Conservation (phyloP, 2,888 invertebrate species). For the Amphipyra tragopoginis region DNA sequence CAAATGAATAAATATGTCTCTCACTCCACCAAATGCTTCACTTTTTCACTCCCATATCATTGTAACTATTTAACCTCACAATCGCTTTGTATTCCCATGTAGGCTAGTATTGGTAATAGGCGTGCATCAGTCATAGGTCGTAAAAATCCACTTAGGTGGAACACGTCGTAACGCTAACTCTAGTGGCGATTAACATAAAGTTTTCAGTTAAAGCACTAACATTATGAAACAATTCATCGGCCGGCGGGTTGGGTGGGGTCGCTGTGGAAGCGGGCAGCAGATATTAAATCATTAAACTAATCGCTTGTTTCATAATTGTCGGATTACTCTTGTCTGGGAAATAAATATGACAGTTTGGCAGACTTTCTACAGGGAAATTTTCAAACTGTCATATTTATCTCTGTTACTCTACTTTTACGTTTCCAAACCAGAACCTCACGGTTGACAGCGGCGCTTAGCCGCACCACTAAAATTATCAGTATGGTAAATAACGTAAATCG, state of each 20-base stretch:
- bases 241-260: slow-evolving; percentile 22
- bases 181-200: slow-evolving; percentile 64
- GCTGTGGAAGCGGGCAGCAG: slow-evolving; percentile 4
- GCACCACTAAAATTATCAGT: too few species aligned
- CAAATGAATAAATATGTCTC: neutral
- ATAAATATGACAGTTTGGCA: too few species aligned
- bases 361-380: too few species aligned
- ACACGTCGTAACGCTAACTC: slow-evolving; percentile 55
- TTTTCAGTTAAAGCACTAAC: slow-evolving; percentile 63
- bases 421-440: too few species aligned
- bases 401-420: too few species aligned
- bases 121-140: slow-evolving; percentile 54
- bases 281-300: too few species aligned
- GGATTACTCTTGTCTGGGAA: too few species aligned
- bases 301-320: too few species aligned
- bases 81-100: slow-evolving; percentile 22
- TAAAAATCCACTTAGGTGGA: slow-evolving; percentile 57
- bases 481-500: too few species aligned
- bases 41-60: neutral
- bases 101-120: slow-evolving; percentile 25
- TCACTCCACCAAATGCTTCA: neutral
- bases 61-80: slow-evolving; percentile 9
- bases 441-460: too few species aligned
- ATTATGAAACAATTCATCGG: slow-evolving; percentile 67
- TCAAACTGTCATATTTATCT: too few species aligned